Evolutionary conservation across 2,888 invertebrate genomes (phyloP).

Genomic region (Folsomia candida): DNA sequence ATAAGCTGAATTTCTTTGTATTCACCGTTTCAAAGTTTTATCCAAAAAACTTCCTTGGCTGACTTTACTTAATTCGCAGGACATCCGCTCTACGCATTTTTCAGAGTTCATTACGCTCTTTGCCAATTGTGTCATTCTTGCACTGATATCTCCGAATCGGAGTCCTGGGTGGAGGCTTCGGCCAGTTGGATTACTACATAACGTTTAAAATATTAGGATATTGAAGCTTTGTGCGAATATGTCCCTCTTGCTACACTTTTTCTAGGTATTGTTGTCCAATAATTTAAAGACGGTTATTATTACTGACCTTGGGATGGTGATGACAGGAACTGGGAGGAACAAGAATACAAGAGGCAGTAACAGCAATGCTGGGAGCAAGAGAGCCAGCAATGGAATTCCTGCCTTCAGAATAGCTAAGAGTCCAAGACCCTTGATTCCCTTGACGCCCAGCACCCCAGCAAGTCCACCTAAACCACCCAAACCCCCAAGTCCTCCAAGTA

Average conservation of each 20-base stretch:
- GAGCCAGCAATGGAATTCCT: slow-evolving; percentile 36
- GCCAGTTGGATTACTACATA: slow-evolving; percentile 1
- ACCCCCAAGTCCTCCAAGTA: slow-evolving; percentile 37
- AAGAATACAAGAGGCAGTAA: slow-evolving; percentile 42
- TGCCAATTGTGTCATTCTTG: slow-evolving; percentile 32
- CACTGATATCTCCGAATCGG: slow-evolving; percentile 34
- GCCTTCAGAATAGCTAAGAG: slow-evolving; percentile 38
- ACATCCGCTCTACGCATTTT: slow-evolving; percentile 45
- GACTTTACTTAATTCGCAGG: slow-evolving; percentile 44
- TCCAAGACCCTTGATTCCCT: slow-evolving; percentile 45
- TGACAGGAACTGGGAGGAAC: slow-evolving; percentile 45
- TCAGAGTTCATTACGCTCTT: slow-evolving; percentile 42
- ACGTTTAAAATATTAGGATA: too few relatives aligned
- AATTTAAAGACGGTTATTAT: too few relatives aligned
- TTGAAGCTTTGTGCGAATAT: too few relatives aligned
- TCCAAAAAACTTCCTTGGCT: slow-evolving; percentile 42
- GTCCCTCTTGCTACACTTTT: slow-evolving; percentile 12
- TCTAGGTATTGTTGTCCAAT: slow-evolving; percentile 24
- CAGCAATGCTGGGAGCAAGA: slow-evolving; percentile 38
- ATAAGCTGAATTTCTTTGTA: not conserved
- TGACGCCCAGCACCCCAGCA: slow-evolving; percentile 41
- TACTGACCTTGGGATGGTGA: slow-evolving; percentile 34
- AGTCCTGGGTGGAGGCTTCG: too few relatives aligned
- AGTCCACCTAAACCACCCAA: slow-evolving; percentile 36
- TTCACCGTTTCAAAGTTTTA: slow-evolving; percentile 40